phyloP scores from a whole-genome alignment of 2,797 vertebrate genomes.

The Myotis daubentonii region DNA sequence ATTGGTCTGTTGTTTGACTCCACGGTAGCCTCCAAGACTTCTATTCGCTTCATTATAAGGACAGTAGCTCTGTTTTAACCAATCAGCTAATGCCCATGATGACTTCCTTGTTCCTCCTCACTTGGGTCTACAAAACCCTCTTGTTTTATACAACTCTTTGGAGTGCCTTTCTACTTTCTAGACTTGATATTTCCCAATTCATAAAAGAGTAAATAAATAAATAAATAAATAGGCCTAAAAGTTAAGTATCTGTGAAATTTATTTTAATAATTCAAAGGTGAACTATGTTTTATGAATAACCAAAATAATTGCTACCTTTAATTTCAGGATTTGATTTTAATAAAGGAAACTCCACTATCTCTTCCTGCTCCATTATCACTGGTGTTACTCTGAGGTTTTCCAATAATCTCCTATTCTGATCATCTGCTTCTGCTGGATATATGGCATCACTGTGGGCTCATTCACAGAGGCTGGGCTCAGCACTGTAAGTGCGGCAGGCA shows the following conservation, averaged over 20 bases:
- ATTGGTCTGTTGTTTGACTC: neutral
- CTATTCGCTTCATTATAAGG: accelerated
- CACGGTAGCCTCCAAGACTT: neutral
- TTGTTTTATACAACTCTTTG: neutral
- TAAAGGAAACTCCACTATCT: neutral
- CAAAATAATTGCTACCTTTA: neutral
- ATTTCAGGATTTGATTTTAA: neutral
- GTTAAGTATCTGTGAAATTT: conserved; percentile 1
- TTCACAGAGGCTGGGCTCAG: neutral
- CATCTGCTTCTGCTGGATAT: neutral
- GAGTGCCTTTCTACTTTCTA: neutral
- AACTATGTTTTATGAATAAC: neutral
- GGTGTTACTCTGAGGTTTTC: neutral
- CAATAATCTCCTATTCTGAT: neutral
- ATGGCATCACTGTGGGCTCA: neutral
- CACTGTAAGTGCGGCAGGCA: too few relatives aligned
- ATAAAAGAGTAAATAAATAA: neutral
- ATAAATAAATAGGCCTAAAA: neutral
- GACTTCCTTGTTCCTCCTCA: neutral
- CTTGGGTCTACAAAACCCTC: neutral
- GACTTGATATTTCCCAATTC: neutral
- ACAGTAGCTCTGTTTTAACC: neutral
- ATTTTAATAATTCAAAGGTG: neutral
- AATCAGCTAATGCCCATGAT: too few relatives aligned
- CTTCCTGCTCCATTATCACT: neutral